Percentiles rank a stretch among this genome's conserved stretches.
These are phyloP conservation scores for Euphydryas editha DNA, from an alignment of 2,888 invertebrate species.

Conservation along the genomic window DNA sequence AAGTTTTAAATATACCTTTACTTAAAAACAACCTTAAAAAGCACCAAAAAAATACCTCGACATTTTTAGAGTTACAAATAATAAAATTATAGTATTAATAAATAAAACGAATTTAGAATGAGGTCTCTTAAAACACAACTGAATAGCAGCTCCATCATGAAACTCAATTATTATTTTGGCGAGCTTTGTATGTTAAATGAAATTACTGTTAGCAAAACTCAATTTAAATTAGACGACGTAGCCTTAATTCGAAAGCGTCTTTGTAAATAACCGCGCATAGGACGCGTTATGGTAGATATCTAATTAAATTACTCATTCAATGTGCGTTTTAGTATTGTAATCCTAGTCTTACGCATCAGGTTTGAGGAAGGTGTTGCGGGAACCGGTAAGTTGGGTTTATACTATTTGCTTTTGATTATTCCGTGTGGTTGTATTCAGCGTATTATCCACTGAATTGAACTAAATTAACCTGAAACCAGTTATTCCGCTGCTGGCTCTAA, in stretches of 20 bases:
- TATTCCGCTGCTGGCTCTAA: too few relatives aligned
- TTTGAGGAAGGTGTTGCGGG: slow-evolving; percentile 10
- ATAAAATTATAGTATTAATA: slow-evolving; percentile 28
- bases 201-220: slow-evolving; percentile 72
- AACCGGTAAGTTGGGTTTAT: slow-evolving; percentile 10
- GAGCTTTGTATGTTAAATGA: slow-evolving; percentile 57
- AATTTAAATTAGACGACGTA: slow-evolving; percentile 72
- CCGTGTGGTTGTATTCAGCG: too few relatives aligned
- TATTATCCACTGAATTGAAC: not conserved
- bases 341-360: slow-evolving; percentile 25
- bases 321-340: slow-evolving; percentile 44
- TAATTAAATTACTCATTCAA: slow-evolving; percentile 62
- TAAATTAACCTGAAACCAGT: too few relatives aligned
- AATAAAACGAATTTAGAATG: slow-evolving; percentile 36
- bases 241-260: slow-evolving; percentile 58
- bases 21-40: too few relatives aligned
- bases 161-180: slow-evolving; percentile 75
- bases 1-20: too few relatives aligned
- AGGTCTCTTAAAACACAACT: slow-evolving; percentile 40
- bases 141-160: slow-evolving; percentile 46
- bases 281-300: slow-evolving; percentile 53
- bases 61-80: slow-evolving; percentile 16
- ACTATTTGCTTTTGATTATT: not conserved
- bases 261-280: slow-evolving; percentile 49
- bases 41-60: slow-evolving; percentile 19